Base-by-base conservation (phyloP, 2,113 vertebrate genomes). In the Atractosteus spatula region DNA sequence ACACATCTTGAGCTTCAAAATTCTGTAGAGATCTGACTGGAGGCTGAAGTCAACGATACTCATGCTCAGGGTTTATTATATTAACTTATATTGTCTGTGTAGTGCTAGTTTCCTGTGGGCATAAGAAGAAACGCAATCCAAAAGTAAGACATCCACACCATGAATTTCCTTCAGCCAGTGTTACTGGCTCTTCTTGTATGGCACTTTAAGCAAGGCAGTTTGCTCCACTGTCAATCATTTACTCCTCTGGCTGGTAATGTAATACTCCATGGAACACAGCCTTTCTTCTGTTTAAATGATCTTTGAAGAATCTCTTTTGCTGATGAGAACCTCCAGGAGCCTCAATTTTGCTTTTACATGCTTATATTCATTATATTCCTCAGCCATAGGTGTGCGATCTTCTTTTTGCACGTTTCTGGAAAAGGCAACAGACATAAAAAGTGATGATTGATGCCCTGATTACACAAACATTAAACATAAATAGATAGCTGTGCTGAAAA, bases 261-360 rank as follows among this genome's bases (percentile, higher is more conserved):
- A 1, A 10, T 51, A 2, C 10, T 51, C 47, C 47, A 51, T 51
- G 47, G 47, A 51, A 51, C 5, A 51, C 10, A 29, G 29, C 29
- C 29, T 29, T 29, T 29, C 29, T 29, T 29, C 29, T 29, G 29
- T 68, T 84, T 81, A 93, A 74, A 89, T 87, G 44, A 88, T 82
- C 65, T 90, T 90, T 0, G 80, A 68, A 1, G 91, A 82, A 84
- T 95, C 95, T 92, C 95, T 92, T 88, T 99, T 99, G 92, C 94
- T 98, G 89, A 99, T 98, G 74, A 99, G 93, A 72, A 96, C 97
- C 76, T 99, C 97, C 85, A 99, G 84, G 41, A 99, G 93, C 78
- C 94, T 85, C 68, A 99, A 88, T 75, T 99, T 99, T 43, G 97
- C 97, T 81, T 99, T 99, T 12, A 98, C 79, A 56, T 99, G 96